Base-by-base conservation (phyloP, 2,888 invertebrate species). In the Coremacera marginata region DNA sequence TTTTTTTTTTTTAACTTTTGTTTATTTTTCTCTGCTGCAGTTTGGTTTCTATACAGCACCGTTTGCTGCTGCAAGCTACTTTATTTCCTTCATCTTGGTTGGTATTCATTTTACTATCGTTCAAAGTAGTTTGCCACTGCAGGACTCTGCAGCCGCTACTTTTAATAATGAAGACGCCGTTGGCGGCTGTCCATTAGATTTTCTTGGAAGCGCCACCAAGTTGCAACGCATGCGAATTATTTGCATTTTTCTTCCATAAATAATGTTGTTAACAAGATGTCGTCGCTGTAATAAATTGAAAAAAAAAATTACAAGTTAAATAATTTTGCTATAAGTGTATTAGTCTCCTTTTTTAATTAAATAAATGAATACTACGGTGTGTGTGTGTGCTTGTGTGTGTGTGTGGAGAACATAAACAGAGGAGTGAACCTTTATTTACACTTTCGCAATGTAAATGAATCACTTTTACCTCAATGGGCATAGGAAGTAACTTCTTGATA, bases 191-290 rank as follows among this genome's bases (percentile, higher is more conserved):
- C 49, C 51, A 70, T 70, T 70, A 70, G 70, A 27, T 55, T 70
- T 67, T 70, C 70, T 70, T 31, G 31, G 70, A 70, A 70, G 70
- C 70, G 70, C 70, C 70, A 55, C 70, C 16, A 52, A 19, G 37
- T 19, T 31, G 37, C 65, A 65, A 37, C 67, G 27, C 31, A 34
- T 19, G 37, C 44, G 5, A 37, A 22, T 27, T 11, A 51, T 70
- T 70, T 70, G 51, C 70, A 70, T 70, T 25, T 70, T 70, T 52
- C 25, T 16, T 31, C 51, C 70, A 70, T 70, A 70, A 70, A 70
- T 70, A 51, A 70, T 52, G 52, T 70, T 52, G 52, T 52, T 51
- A 70, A 52, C 70, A 55, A 70, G 70, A 55, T 70, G 55, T 70
- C 55, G 34, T 70, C 51, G 19, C 19, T n/a, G 57, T 22, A 70